Conservation (phyloP, 2,888 invertebrate species). For the Drosophila infuscata region DNA sequence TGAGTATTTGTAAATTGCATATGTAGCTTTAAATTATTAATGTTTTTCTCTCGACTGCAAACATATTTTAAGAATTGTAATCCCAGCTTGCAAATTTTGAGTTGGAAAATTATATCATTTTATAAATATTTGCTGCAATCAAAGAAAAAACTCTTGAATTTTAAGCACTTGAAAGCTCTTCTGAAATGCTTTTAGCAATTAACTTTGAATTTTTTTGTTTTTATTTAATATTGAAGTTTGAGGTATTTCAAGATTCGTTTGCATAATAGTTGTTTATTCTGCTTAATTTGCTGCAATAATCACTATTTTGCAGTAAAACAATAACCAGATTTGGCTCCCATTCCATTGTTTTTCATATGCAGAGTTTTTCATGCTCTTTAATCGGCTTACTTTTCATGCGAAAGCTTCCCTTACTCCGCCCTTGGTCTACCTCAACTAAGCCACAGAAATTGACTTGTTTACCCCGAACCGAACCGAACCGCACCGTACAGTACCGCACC, state of each 20-base stretch:
- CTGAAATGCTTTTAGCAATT: neutral
- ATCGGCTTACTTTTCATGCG: slow-evolving; percentile 38
- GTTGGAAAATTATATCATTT: neutral
- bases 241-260: neutral
- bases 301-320: slow-evolving; percentile 7
- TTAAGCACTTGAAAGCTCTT: neutral
- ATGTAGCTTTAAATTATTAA: neutral
- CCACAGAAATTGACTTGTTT: slow-evolving; percentile 68
- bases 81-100: neutral
- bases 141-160: neutral
- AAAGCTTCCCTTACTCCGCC: slow-evolving; percentile 1
- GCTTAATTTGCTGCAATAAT: neutral
- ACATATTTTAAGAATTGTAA: neutral
- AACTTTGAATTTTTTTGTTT: neutral
- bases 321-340: slow-evolving; percentile 1
- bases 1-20: neutral
- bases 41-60: neutral
- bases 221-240: neutral
- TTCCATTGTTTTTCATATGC: slow-evolving; percentile 13
- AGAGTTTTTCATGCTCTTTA: slow-evolving; percentile 21
- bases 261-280: neutral
- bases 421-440: slow-evolving; percentile 23
- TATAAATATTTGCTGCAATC: neutral
- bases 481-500: neutral
- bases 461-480: slow-evolving; percentile 24